These are phyloP conservation scores for Melanostoma scalare DNA, from an alignment of 2,888 invertebrate species.

Conservation along the genomic window DNA sequence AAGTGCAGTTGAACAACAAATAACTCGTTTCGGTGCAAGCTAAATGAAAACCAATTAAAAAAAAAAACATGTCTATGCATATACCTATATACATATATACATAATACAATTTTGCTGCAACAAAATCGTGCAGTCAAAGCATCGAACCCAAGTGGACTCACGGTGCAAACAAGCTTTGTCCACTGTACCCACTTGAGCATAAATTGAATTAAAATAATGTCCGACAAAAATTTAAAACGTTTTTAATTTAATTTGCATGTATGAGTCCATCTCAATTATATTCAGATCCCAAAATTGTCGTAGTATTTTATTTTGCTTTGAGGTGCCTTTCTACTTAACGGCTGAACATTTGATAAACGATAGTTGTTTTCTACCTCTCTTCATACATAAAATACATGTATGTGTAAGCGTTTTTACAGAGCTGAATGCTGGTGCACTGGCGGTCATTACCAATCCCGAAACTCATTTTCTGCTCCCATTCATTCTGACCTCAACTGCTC, in stretches of 20 bases:
- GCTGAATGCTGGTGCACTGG: not conserved
- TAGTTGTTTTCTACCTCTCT: constrained; percentile 19
- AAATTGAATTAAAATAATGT: constrained; percentile 73
- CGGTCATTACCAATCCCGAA: constrained; percentile 28
- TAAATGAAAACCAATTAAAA: constrained; percentile 45
- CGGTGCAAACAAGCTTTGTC: constrained; percentile 33
- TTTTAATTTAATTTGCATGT: constrained; percentile 72
- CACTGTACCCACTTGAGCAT: constrained; percentile 60
- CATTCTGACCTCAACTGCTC: constrained; percentile 20
- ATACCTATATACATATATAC: constrained; percentile 60
- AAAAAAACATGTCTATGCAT: not conserved
- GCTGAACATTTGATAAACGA: constrained; percentile 47
- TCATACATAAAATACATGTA: constrained; percentile 53
- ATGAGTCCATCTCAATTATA: constrained; percentile 69
- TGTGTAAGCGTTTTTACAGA: not conserved
- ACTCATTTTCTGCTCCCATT: constrained; percentile 24
- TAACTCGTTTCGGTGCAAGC: constrained; percentile 36
- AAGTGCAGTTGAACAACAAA: constrained; percentile 65
- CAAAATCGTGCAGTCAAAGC: constrained; percentile 25
- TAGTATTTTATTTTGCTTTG: not conserved
- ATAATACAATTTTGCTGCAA: constrained; percentile 65
- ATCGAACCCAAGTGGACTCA: constrained; percentile 18
- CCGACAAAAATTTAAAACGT: constrained; percentile 68
- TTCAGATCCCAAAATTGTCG: constrained; percentile 39
- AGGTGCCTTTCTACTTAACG: constrained; percentile 20